Base-by-base conservation (phyloP, 2,888 invertebrate genomes). In the Dynastes maya region DNA sequence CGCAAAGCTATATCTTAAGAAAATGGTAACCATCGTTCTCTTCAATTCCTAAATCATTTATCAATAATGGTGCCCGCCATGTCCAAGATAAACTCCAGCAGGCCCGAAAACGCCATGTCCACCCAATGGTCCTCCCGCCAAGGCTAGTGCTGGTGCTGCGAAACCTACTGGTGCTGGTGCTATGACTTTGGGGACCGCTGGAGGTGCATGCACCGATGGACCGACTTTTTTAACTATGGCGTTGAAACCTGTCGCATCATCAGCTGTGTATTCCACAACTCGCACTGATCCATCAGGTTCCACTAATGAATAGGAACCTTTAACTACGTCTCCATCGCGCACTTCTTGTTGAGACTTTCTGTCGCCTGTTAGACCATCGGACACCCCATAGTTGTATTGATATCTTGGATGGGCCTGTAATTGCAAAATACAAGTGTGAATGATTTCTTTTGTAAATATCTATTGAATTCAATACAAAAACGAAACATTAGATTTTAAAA, bases 361-460 rank as follows among this genome's bases (percentile, higher is more conserved):
- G 83, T 92, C 92, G 32, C 92, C 92, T 16, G 92, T 92, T 81
- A 91, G 90, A 4, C 92, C 92, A 83, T 92, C 92, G 11, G 90
- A 90, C 22, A 92, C 92, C 37, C 92, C 89, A 82, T 92, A 92
- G 85, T 92, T 91, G 84, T 91, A 92, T 55, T 90, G 89, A 83
- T 92, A 92, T 86, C 91, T 91, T 5, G 92, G 92, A 80, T 91
- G 89, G 0, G 91, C 88, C 92, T 92, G 88, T 75, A 84, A 84
- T 63, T 58, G 16, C 3, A 45, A 65, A n/a, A 2, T 45, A 45
- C 8, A 2, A 1, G 11, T 45, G 11, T 45, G 11, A 8, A 8
- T 45, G 2, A 45, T 45, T 37, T 37, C 11, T 45, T 45, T 45
- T 45, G 45, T 45, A 8, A 5, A 45, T 45, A 45, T 11, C 8